These are phyloP conservation scores for Leptopilina boulardi DNA, from an alignment of 1,140 invertebrate genomes.

Conservation along the genomic window DNA sequence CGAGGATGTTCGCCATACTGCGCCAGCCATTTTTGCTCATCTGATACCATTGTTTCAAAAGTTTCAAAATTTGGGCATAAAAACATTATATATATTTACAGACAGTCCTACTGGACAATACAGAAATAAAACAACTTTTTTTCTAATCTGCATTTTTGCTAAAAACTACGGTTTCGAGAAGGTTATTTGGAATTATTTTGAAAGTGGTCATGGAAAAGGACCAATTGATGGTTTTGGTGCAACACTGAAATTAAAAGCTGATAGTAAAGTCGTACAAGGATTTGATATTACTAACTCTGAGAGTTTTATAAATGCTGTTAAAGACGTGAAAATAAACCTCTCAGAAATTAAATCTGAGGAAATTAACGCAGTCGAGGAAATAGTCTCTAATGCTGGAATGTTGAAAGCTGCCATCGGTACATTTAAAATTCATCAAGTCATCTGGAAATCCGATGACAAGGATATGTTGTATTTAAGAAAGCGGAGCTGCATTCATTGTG, in stretches of 20 bases:
- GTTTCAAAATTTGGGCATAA: no score
- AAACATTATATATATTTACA: not conserved
- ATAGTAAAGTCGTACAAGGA: constrained; percentile 28
- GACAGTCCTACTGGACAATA: constrained; percentile 11
- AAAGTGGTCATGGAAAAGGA: constrained; percentile 40
- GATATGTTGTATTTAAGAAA: not conserved
- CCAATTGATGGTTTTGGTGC: constrained; percentile 32
- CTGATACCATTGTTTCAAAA: not conserved
- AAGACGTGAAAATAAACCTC: constrained; percentile 25
- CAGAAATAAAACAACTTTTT: not conserved
- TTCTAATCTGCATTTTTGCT: not conserved
- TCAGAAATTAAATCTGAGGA: not conserved
- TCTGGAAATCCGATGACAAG: not conserved
- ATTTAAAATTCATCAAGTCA: not conserved
- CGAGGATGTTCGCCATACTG: constrained; percentile 9
- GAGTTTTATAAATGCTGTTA: constrained; percentile 29
- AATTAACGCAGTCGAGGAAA: not conserved
- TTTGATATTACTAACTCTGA: constrained; percentile 18
- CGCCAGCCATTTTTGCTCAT: not conserved
- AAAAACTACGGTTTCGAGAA: not conserved
- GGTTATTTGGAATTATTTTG: constrained; percentile 37
- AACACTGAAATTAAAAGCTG: constrained; percentile 36
- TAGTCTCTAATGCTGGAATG: not conserved
- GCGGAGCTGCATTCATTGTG: constrained; percentile 1
- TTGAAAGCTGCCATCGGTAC: not conserved